Evolutionary conservation across 2,797 vertebrate genomes (phyloP), one percentile per base, ranked within the genome.

Genomic region (Argentina silus): DNA sequence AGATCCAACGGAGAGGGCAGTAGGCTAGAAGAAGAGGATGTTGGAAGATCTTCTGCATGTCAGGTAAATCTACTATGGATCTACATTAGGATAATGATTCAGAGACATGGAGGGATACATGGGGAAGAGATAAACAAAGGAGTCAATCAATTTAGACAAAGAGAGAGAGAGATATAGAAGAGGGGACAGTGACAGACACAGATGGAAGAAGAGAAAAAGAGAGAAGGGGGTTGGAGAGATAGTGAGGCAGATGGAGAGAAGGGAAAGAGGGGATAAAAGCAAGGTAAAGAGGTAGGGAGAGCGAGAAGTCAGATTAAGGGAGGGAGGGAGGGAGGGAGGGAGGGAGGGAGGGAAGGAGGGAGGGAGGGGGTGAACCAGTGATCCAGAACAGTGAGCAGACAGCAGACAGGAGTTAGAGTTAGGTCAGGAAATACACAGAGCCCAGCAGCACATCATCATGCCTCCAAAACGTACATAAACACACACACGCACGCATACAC

Each of bases 351-450:
- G 19, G 36, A n/a, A 8, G 47, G 42, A 62, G n/a, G 36, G 42
- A 7, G 15, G 23, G 27, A 42, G 47, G 43, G 50, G 65, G 50
- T 7, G 45, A 85, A 79, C 81, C 87, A 89, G 77, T 90, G 90
- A 91, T 91, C 88, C 87, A 92, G 87, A 90, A 89, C 86, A 90
- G 70, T 86, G 85, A 91, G 85, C 88, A 90, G 88, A 85, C 88
- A 51, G 21, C 65, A 51, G 88, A 89, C 86, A 89, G 19, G 80
- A 87, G 80, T 88, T 85, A 87, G 83, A 87, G 85, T 89, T 84
- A 57, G 73, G 87, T 88, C 82, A 89, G 85, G 67, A 70, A 55
- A 48, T 19, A 87, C 86, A 81, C 67, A 44, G 69, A 88, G 74
- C 73, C 76, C 74, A 80, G 84, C 71, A 21, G 78, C 69, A 81